Percentiles rank a stretch among this genome's conserved stretches.
Conservation (phyloP, 1,140 invertebrate genomes). For the Drosophila navojoa region DNA sequence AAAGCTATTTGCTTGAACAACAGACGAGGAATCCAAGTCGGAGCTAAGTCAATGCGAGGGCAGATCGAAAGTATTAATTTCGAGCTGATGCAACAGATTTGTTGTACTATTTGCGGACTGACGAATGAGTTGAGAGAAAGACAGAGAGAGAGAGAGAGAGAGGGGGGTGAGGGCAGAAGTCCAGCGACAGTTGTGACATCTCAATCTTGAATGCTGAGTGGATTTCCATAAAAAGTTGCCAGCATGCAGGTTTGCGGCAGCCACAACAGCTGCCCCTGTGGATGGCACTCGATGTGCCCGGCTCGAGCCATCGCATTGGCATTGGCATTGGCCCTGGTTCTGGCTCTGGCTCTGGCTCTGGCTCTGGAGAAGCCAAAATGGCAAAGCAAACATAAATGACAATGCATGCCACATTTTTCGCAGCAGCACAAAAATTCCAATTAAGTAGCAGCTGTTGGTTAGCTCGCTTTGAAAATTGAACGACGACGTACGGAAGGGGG, state of each 20-base stretch:
- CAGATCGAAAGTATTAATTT: constrained; percentile 21
- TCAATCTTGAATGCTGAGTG: constrained; percentile 34
- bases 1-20: background rate
- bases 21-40: background rate
- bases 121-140: background rate
- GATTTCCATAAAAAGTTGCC: constrained; percentile 45
- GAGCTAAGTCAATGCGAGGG: no score
- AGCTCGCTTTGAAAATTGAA: constrained; percentile 66
- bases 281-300: no score
- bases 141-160: no score
- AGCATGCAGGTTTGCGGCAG: constrained; percentile 28
- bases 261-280: constrained; percentile 23
- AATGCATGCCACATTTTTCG: constrained; percentile 66
- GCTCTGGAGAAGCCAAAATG: constrained; percentile 36
- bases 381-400: constrained; percentile 59
- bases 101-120: background rate
- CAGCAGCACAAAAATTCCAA: constrained; percentile 65
- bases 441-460: constrained; percentile 73
- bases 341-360: background rate
- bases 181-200: constrained; percentile 8
- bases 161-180: background rate
- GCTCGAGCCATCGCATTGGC: no score
- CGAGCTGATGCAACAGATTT: constrained; percentile 15
- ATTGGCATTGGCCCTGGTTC: no score
- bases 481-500: constrained; percentile 30